Evolutionary conservation across 2,113 vertebrate genomes (phyloP).

Genomic region (Triplophysa dalaica): DNA sequence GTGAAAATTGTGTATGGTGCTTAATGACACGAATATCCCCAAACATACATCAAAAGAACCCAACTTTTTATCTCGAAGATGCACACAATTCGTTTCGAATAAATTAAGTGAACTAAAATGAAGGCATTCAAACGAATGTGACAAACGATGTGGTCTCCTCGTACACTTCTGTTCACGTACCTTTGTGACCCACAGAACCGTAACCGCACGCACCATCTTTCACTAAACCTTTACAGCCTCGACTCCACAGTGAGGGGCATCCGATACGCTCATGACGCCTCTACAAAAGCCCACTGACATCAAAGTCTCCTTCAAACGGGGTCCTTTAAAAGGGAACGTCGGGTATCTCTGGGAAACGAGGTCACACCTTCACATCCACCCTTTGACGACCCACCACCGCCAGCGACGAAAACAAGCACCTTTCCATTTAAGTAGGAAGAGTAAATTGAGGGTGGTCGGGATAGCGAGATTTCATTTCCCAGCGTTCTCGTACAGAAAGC

Average conservation of each 20-base stretch:
- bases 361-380: slow-evolving; percentile 24
- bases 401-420: background rate
- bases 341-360: background rate
- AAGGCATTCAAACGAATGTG: slow-evolving; percentile 25
- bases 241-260: slow-evolving; percentile 18
- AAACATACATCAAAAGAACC: background rate
- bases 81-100: background rate
- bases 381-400: background rate
- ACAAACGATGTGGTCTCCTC: no score
- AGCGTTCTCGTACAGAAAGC: slow-evolving; percentile 61
- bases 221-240: background rate
- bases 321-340: slow-evolving; percentile 5
- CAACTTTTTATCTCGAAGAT: no score
- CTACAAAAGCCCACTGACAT: slow-evolving; percentile 70
- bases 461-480: slow-evolving; percentile 49
- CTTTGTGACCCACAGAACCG: slow-evolving; percentile 59
- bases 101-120: background rate
- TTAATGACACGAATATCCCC: background rate
- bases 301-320: slow-evolving; percentile 71
- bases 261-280: slow-evolving; percentile 65
- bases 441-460: slow-evolving; percentile 16
- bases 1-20: no score
- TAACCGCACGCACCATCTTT: slow-evolving; percentile 51
- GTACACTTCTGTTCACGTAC: slow-evolving; percentile 7
- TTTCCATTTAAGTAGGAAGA: slow-evolving; percentile 22